Evolutionary conservation across 2,797 vertebrate genomes (phyloP).

Genomic region (Argyrosomus regius): DNA sequence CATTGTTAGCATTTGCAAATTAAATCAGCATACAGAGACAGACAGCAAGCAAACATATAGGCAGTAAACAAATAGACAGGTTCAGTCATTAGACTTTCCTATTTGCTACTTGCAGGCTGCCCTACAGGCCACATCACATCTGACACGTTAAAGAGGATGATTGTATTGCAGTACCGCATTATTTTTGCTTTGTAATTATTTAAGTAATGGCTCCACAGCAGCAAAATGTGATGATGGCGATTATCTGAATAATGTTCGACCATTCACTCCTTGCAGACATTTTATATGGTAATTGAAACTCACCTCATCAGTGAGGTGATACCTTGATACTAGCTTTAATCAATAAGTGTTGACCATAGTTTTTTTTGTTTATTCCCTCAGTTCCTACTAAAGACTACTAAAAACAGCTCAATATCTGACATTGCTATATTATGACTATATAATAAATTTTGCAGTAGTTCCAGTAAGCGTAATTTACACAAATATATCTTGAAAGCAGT

Average conservation of each 20-base stretch:
- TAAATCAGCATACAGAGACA: constrained; percentile 15
- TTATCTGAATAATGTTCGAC: not conserved
- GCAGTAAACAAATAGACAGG: constrained; percentile 19
- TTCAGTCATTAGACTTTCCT: constrained; percentile 12
- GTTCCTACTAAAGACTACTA: not conserved
- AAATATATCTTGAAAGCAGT: not conserved
- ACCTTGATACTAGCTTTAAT: not conserved
- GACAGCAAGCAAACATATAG: not conserved
- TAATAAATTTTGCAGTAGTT: not conserved
- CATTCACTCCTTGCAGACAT: not conserved
- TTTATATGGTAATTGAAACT: not conserved
- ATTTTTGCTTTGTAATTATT: not conserved
- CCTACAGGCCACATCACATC: constrained; percentile 10
- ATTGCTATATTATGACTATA: not conserved
- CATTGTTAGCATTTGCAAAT: constrained; percentile 24
- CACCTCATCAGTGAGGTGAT: not conserved
- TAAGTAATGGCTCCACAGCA: not conserved
- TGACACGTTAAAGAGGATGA: constrained; percentile 1
- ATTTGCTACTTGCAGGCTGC: not conserved
- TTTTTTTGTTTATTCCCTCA: not conserved
- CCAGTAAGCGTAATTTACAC: not conserved
- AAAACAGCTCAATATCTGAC: not conserved
- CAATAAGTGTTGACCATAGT: not conserved
- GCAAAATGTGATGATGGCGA: not conserved
- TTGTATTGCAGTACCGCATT: not conserved